Evolutionary conservation across 2,797 vertebrate genomes (phyloP).

Genomic region (Coluber constrictor): DNA sequence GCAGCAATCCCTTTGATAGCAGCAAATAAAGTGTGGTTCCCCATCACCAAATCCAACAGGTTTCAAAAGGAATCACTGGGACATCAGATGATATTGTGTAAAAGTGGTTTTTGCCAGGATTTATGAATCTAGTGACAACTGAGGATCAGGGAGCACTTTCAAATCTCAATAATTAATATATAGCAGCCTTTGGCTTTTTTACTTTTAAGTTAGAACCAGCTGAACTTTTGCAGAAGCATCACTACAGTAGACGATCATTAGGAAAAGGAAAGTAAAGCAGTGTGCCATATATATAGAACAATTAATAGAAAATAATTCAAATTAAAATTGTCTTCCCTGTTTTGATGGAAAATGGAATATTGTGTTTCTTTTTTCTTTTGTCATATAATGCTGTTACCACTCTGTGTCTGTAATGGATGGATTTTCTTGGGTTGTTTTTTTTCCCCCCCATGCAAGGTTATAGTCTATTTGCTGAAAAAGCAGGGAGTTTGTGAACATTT

Average conservation of each 20-base stretch:
- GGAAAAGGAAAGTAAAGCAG: constrained; percentile 49
- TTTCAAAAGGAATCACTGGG: background rate
- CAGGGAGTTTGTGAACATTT: background rate
- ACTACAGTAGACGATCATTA: constrained; percentile 50
- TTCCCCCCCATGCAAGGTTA: accelerated
- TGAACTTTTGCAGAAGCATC: constrained; percentile 51
- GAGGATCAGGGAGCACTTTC: background rate
- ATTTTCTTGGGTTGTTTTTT: background rate
- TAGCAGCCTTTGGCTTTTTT: background rate
- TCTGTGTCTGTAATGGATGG: background rate
- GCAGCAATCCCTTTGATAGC: background rate
- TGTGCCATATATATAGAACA: constrained; percentile 46
- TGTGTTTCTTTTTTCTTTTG: background rate
- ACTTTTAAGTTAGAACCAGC: constrained; percentile 53
- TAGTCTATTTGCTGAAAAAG: background rate
- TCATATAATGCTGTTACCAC: constrained; percentile 14
- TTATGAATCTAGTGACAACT: background rate
- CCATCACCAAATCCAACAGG: background rate
- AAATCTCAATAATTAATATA: background rate
- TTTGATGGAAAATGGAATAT: background rate
- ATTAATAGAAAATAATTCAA: constrained; percentile 12
- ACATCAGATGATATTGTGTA: background rate
- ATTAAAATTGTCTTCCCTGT: background rate
- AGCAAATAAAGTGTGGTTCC: background rate
- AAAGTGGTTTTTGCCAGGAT: background rate